phyloP scores from a whole-genome alignment of 2,113 vertebrate genomes.

The Irena cyanogastra region DNA sequence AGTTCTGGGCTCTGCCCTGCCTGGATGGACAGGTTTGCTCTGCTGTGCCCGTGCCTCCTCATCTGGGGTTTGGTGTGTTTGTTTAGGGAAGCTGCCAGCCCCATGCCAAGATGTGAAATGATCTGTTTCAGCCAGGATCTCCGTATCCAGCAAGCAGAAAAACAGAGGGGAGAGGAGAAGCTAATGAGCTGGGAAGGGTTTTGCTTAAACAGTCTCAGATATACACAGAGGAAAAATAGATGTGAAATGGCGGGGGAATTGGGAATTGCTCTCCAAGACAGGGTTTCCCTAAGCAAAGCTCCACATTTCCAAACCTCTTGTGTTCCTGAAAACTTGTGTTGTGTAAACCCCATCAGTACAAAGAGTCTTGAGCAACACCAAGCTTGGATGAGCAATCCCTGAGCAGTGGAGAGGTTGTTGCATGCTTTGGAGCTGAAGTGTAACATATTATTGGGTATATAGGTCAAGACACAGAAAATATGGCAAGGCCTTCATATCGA shows the following conservation, averaged over 20 bases:
- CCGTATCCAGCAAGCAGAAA: neutral
- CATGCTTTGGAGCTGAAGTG: neutral
- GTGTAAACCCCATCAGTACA: neutral
- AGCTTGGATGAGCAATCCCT: neutral
- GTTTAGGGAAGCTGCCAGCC: conserved; percentile 1
- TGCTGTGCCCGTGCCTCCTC: neutral
- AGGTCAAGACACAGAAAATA: neutral
- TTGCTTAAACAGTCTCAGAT: neutral
- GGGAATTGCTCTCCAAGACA: neutral
- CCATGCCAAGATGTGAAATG: neutral
- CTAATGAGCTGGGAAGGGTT: neutral
- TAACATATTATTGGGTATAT: neutral
- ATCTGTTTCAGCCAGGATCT: neutral
- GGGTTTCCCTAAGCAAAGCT: neutral
- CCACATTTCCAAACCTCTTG: neutral
- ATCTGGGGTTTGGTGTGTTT: neutral
- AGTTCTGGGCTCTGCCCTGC: neutral
- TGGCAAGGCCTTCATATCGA: neutral
- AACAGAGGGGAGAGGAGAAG: neutral
- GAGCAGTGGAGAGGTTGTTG: neutral
- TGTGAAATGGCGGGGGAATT: neutral
- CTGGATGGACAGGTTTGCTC: neutral
- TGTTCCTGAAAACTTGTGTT: neutral
- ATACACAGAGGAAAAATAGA: neutral
- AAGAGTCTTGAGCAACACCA: neutral